phyloP scores from a whole-genome alignment of 2,797 vertebrate genomes.

The Microctenopoma steveboyesi region DNA sequence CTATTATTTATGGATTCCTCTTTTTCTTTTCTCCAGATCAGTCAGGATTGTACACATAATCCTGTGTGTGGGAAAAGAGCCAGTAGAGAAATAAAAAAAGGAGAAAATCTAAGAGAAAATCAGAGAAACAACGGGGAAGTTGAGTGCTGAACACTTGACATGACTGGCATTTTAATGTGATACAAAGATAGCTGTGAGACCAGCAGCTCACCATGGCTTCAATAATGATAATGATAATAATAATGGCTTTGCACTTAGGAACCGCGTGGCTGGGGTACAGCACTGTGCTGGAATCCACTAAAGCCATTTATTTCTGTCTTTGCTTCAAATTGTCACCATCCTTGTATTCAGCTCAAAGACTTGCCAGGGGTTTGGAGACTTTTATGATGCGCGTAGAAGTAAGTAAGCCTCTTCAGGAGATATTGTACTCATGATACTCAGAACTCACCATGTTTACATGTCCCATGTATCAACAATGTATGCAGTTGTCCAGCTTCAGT shows the following conservation, averaged over 20 bases:
- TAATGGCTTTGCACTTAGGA: slow-evolving; percentile 51
- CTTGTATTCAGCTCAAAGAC: slow-evolving; percentile 15
- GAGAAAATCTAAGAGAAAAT: slow-evolving; percentile 38
- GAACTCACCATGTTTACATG: slow-evolving; percentile 11
- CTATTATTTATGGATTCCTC: slow-evolving; percentile 66
- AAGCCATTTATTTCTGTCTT: slow-evolving; percentile 42
- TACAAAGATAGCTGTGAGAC: slow-evolving; percentile 52
- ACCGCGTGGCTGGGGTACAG: slow-evolving; percentile 36
- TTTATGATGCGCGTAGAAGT: background rate
- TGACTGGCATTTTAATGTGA: slow-evolving; percentile 70
- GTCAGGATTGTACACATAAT: slow-evolving; percentile 38
- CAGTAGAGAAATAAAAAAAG: slow-evolving; percentile 4
- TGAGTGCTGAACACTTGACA: slow-evolving; percentile 42
- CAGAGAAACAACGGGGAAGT: slow-evolving; percentile 37
- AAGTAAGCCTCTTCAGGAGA: slow-evolving; percentile 32
- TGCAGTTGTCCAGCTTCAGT: slow-evolving; percentile 9
- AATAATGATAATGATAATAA: slow-evolving; percentile 62
- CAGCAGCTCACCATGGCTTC: slow-evolving; percentile 49
- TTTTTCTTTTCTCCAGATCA: slow-evolving; percentile 46
- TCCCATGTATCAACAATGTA: slow-evolving; percentile 7
- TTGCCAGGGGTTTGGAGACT: slow-evolving; percentile 10
- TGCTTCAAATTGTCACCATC: slow-evolving; percentile 25
- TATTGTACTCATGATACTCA: slow-evolving; percentile 1
- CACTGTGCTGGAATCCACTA: slow-evolving; percentile 24
- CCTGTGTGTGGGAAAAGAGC: slow-evolving; percentile 22